Evolutionary conservation across 2,797 vertebrate genomes (phyloP).

Genomic region (Coccyzus lansbergi): DNA sequence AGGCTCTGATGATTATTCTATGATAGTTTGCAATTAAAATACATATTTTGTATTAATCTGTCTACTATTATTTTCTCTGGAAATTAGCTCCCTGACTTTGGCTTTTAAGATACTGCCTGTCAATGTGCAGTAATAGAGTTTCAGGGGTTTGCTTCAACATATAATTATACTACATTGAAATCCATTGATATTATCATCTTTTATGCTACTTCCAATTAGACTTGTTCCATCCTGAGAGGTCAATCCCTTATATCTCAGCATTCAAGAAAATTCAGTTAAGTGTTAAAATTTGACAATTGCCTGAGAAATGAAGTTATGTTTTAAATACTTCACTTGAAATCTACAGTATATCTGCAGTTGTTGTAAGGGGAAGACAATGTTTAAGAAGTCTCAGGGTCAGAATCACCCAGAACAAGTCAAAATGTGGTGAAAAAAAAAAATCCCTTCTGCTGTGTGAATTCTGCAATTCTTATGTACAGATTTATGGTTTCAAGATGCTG

Average conservation of each 20-base stretch:
- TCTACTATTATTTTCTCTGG: constrained; percentile 48
- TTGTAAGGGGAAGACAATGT: background rate
- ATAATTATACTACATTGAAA: constrained; percentile 49
- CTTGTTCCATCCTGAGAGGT: constrained; percentile 38
- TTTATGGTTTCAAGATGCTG: background rate
- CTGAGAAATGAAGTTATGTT: background rate
- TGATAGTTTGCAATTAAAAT: constrained; percentile 39
- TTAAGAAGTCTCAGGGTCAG: constrained; percentile 5
- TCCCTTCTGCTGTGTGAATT: background rate
- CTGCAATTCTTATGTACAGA: background rate
- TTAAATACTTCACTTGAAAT: background rate
- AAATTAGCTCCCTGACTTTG: constrained; percentile 48
- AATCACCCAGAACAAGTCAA: background rate
- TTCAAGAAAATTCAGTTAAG: constrained; percentile 18
- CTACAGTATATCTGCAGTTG: background rate
- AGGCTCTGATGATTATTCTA: background rate
- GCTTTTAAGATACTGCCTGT: constrained; percentile 52
- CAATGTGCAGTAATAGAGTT: constrained; percentile 26
- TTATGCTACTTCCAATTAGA: constrained; percentile 62
- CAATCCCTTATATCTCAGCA: background rate
- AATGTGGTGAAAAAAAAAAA: constrained; percentile 13
- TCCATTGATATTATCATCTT: constrained; percentile 56
- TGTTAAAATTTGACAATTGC: constrained; percentile 21
- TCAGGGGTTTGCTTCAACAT: constrained; percentile 55
- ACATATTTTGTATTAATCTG: constrained; percentile 42